Evolutionary conservation across 2,888 invertebrate species (phyloP), one percentile per base, ranked within the genome.

Genomic region (Pocota personata): DNA sequence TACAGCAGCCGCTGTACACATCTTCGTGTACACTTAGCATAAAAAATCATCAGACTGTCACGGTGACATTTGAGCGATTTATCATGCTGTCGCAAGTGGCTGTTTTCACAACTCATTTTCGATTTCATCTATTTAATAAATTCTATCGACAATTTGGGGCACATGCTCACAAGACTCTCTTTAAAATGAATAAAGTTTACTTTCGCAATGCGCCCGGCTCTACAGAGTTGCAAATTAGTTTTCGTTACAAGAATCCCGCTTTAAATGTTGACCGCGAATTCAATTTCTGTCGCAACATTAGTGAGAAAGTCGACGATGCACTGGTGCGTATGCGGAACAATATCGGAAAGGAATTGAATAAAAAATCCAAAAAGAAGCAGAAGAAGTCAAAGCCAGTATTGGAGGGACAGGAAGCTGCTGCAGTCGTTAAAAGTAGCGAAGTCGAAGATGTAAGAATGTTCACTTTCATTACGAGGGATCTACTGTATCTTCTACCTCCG

Each of bases 231-330:
- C 92, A 94, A 86, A 93, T 95, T 27, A 93, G 93, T 3, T 94
- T 95, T 88, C 93, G 93, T 21, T 94, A 94, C 87, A 90, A 89
- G 0, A 93, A 94, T 89, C 87, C 92, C 3, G 89, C 91, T 0
- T 88, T 93, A 4, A 93, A 93, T 3, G 89, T 95, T 3, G 93
- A 95, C 78, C 93, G 96, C 79, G 94, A 95, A 87, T 97, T 97
- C 89, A 97, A 96, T 92, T 95, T 97, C 88, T 94, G 94, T 76
- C 93, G 97, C 83, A 94, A 93, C 64, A 90, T 94, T 3, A 89
- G 93, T 16, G 97, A 97, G 92, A 93, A 92, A 43, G 92, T 96
- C 10, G 93, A 94, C 35, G 92, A 91, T 58, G 94, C 96, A 86
- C 91, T 95, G 27, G 90, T 90, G 1, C 93, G 97, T 84, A 94